These are phyloP conservation scores for Agriotes lineatus DNA, from an alignment of 2,888 invertebrate species.

Conservation along the genomic window DNA sequence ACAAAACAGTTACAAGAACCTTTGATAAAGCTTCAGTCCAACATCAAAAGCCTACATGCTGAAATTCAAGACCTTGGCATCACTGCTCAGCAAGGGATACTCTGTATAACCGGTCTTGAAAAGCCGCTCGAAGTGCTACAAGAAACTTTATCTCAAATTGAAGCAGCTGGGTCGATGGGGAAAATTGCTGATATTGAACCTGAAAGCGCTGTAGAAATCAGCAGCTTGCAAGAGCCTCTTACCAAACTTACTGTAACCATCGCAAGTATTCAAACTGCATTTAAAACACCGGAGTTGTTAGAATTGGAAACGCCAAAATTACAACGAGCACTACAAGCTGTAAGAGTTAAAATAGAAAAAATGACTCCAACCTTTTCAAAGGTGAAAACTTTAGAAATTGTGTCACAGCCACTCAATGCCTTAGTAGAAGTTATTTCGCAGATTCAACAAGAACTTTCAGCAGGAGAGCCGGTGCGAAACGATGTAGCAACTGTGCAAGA, in stretches of 20 bases:
- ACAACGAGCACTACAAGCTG: too few species aligned
- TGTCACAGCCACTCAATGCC: neutral
- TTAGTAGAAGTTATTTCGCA: too few species aligned
- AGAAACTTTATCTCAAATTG: neutral
- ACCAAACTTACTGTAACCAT: conserved; percentile 38
- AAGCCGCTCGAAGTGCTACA: neutral
- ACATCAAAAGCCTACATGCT: neutral
- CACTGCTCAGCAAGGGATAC: neutral
- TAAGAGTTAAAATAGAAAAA: neutral
- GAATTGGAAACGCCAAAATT: too few species aligned
- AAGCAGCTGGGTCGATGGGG: neutral
- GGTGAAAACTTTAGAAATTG: neutral
- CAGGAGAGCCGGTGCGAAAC: too few species aligned
- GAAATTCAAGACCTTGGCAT: neutral
- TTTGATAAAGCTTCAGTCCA: neutral
- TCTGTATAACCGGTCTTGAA: neutral
- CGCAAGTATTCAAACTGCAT: conserved; percentile 41
- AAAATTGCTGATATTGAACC: neutral
- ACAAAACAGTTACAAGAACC: neutral
- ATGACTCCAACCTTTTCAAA: neutral
- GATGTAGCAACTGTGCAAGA: too few species aligned
- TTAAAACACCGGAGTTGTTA: conserved; percentile 35
- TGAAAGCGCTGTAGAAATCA: conserved; percentile 5
- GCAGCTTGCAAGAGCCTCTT: conserved; percentile 26
- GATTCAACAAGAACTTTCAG: too few species aligned